Base-by-base conservation (phyloP, 2,113 vertebrate species). In the Ceyx margarethae region DNA sequence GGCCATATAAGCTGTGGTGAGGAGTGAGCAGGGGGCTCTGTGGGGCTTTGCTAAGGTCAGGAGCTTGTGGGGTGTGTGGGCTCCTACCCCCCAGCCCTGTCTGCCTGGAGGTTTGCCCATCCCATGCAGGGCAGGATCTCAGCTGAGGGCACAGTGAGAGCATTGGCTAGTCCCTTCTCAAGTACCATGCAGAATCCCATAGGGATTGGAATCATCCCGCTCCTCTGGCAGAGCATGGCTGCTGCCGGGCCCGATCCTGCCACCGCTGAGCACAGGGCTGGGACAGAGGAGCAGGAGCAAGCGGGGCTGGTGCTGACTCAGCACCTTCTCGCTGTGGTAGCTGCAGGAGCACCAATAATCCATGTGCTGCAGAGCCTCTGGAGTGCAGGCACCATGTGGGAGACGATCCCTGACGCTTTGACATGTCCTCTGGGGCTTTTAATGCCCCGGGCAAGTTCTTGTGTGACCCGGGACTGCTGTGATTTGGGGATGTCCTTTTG, bases 1-100 rank as follows among this genome's bases (percentile, higher is more conserved):
- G 25, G 28, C 33, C 62, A 11, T 1, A 0, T 1, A 11, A 42
- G 61, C 31, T 0, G 8, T 0, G 1, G 43, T 42, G 50, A 26
- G 56, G 31, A 56, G 48, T 3, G 7, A 61, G 46, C 1, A 3
- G 51, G 45, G 51, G 45, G 48, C 56, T 75, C 79, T 90, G 71
- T 1, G 11, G 28, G 53, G 48, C 43, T 82, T 90, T 26, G 12
- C 78, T 33, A 50, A 1, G 1, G 46, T 21, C 0, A 0, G 69
- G 76, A 88, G 42, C 19, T 82, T 37, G 2, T 18, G 64, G 62
- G 72, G 18, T 43, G 53, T 3, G 10, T 35, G 50, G 33, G 35
- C 43, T 69, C 20, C 29, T 19, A 37, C 10, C 21, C 21, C 29
- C 29, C 21, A 37, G 31, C 31, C 18, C 45, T 17, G 61, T 33